These are phyloP conservation scores for Sinella curviseta DNA, from an alignment of 1,140 invertebrate genomes.

Conservation along the genomic window DNA sequence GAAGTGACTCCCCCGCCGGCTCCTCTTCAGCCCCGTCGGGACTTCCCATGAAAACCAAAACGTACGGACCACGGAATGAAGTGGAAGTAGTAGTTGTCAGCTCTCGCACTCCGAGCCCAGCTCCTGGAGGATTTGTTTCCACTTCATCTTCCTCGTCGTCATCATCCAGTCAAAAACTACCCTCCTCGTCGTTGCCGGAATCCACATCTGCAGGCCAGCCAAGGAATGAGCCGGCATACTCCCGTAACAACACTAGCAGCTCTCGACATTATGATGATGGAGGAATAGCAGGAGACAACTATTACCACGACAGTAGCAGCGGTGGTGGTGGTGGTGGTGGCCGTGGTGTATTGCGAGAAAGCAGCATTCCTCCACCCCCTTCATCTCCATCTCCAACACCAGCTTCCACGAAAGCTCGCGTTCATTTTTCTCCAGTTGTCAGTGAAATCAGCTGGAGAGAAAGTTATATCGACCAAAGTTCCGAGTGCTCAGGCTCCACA, in stretches of 20 bases:
- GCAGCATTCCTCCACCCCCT: constrained; percentile 9
- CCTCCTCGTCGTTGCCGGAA: too few relatives aligned
- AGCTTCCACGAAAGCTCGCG: constrained; percentile 32
- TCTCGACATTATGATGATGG: neutral
- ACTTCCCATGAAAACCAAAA: constrained; percentile 21
- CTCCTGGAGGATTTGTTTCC: constrained; percentile 9
- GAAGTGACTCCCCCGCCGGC: constrained; percentile 19
- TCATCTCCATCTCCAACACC: neutral
- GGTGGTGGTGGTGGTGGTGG: neutral
- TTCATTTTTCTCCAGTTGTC: constrained; percentile 45
- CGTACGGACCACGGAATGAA: constrained; percentile 46
- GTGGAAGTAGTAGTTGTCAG: constrained; percentile 45
- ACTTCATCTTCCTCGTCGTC: neutral
- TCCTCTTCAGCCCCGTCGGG: neutral
- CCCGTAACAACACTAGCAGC: neutral
- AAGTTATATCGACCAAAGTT: constrained; percentile 45
- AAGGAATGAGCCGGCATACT: neutral
- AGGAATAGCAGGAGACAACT: neutral
- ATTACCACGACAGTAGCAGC: too few relatives aligned
- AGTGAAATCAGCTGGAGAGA: constrained; percentile 49
- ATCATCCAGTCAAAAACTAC: neutral
- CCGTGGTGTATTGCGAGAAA: neutral
- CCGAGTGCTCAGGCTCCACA: constrained; percentile 36
- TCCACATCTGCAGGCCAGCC: neutral
- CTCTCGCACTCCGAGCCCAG: constrained; percentile 44